phyloP scores from a whole-genome alignment of 2,888 invertebrate species.

The Pandemis heparana region DNA sequence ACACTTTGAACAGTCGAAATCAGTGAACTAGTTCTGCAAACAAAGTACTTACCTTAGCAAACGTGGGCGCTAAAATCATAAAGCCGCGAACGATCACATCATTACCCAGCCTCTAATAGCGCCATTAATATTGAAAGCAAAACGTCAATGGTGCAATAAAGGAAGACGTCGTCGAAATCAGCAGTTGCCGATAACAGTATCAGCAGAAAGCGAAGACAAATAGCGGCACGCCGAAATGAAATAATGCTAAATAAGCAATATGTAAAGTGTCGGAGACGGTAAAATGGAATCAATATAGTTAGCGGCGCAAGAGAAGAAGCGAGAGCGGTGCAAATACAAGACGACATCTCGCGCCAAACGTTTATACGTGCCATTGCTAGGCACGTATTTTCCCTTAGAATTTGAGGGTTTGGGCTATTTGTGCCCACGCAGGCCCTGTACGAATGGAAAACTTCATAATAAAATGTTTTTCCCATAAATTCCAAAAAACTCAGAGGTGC shows the following conservation, averaged over 20 bases:
- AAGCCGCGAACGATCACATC: not conserved
- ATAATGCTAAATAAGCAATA: conserved; percentile 83
- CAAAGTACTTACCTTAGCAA: not conserved
- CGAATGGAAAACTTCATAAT: too few species aligned
- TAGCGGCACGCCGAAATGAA: conserved; percentile 73
- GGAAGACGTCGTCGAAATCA: conserved; percentile 40
- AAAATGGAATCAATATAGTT: conserved; percentile 70
- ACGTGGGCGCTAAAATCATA: not conserved
- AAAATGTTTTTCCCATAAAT: too few species aligned
- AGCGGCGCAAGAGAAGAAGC: conserved; percentile 45
- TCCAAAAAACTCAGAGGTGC: too few species aligned
- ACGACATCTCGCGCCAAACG: too few species aligned
- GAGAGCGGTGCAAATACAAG: conserved; percentile 9
- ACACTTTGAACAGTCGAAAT: too few species aligned
- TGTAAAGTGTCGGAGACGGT: conserved; percentile 76
- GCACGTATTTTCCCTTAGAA: too few species aligned
- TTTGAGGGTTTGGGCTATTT: too few species aligned
- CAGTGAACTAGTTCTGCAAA: not conserved
- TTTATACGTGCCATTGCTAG: too few species aligned
- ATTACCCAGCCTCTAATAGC: conserved; percentile 10
- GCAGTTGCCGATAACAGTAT: conserved; percentile 60
- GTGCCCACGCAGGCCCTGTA: too few species aligned
- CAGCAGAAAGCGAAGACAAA: conserved; percentile 72
- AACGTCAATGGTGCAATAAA: conserved; percentile 43
- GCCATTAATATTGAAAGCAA: conserved; percentile 34